Evolutionary conservation across 2,113 vertebrate genomes (phyloP), one percentile per base, ranked within the genome.

Genomic region (Glaucomys volans): DNA sequence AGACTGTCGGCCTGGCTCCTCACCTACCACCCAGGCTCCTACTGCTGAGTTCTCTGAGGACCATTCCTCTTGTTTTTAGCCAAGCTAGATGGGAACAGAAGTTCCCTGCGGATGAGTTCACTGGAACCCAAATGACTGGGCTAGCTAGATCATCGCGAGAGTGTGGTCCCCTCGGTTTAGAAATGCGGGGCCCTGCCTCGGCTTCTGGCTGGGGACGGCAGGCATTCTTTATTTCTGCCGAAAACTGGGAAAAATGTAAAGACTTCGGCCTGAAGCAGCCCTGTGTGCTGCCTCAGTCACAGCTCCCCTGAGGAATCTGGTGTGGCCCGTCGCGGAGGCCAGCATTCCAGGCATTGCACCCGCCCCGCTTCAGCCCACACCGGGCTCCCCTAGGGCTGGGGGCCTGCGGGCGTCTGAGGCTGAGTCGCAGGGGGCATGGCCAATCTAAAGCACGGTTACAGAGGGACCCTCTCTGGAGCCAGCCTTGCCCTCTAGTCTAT

Each of bases 291-390:
- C 71, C 18, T 24, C 0, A 1, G 81, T 37, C 86, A 59, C 24
- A 42, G 8, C 95, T 77, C 79, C 79, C 8, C 0, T 1, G 28
- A 57, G 81, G 74, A 77, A 44, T 35, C 75, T 5, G 13, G 14
- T 0, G 8, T 37, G 9, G n/a, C 8, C 50, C 30, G 80, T 83
- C 64, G 2, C 85, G 40, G 74, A 12, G 57, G 10, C n/a, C 1
- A 1, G 95, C 97, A 98, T 98, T 97, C 98, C 97, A 54, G 92
- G 42, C 97, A 95, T 95, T 72, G 72, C 82, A 42, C 11, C 22
- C 0, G 92, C 85, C 86, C 80, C 67, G 64, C 35, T 94, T 5
- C 90, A 37, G 97, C 97, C 98, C 94, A 96, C 85, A 26, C 96
- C 84, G 17, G 6, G 72, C 71, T 87, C 87, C 32, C 47, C 22